Percentiles rank a stretch among this genome's conserved stretches.
Conservation (phyloP, 2,113 vertebrate species). For the Sturnira hondurensis region DNA sequence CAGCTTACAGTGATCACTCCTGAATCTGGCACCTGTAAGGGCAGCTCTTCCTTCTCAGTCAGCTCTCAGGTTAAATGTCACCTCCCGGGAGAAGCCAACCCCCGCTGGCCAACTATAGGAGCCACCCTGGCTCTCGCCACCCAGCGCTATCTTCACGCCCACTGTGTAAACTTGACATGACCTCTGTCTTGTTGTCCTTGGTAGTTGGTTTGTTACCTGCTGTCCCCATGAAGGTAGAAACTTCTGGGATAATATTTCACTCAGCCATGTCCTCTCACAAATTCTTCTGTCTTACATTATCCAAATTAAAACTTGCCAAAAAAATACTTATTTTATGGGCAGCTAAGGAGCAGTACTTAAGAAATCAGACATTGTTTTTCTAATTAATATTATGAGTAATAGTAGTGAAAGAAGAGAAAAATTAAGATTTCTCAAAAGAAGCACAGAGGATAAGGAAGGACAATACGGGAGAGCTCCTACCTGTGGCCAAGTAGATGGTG, state of each 20-base stretch:
- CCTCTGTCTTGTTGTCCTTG: rapidly evolving
- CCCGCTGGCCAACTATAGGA: rapidly evolving
- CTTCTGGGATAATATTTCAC: background rate
- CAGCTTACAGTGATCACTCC: background rate
- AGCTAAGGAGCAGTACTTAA: background rate
- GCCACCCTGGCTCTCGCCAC: rapidly evolving
- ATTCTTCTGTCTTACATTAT: background rate
- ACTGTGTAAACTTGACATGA: rapidly evolving
- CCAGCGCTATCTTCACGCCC: rapidly evolving
- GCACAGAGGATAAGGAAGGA: background rate
- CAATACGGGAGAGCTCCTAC: conserved; percentile 75
- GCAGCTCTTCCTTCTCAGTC: background rate
- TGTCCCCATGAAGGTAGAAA: background rate
- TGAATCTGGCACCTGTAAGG: background rate
- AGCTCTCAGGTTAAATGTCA: background rate
- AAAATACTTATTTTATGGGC: background rate
- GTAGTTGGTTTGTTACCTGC: no score
- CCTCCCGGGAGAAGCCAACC: no score
- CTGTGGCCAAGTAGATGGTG: conserved; percentile 96
- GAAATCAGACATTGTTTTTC: background rate
- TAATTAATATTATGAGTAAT: background rate
- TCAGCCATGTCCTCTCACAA: background rate
- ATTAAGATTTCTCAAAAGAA: background rate
- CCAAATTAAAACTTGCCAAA: background rate
- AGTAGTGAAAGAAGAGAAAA: no score